Percentiles rank a stretch among this genome's conserved stretches.
These are phyloP conservation scores for Aspidiotus destructor DNA, from an alignment of 2,888 invertebrate species.

Conservation along the genomic window DNA sequence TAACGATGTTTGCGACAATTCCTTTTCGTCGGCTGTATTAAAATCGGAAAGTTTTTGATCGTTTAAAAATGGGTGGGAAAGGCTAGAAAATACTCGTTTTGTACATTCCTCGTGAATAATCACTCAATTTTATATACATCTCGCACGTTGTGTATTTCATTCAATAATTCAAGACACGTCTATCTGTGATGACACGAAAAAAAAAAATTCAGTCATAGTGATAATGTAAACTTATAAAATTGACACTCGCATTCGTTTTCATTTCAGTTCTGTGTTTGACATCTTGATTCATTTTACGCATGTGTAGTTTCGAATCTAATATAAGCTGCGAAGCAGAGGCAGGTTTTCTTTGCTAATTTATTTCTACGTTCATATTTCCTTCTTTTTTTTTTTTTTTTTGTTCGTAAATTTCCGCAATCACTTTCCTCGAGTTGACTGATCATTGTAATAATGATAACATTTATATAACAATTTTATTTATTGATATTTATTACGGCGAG, in stretches of 20 bases:
- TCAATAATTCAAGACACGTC: slow-evolving; percentile 5
- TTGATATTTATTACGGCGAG: too few species aligned
- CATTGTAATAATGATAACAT: too few species aligned
- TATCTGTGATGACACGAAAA: neutral
- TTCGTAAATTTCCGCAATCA: neutral
- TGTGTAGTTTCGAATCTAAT: slow-evolving; percentile 4
- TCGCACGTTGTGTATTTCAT: slow-evolving; percentile 1
- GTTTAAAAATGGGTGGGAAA: neutral
- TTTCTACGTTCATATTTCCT: neutral
- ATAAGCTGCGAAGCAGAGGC: neutral
- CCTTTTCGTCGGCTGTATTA: slow-evolving; percentile 41
- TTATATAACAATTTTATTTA: too few species aligned
- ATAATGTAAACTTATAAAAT: neutral
- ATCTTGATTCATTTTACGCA: slow-evolving; percentile 7
- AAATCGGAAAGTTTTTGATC: slow-evolving; percentile 45
- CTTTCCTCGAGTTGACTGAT: too few species aligned
- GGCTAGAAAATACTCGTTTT: neutral
- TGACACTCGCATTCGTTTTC: slow-evolving; percentile 7
- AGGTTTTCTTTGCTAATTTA: slow-evolving; percentile 4
- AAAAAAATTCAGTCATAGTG: neutral
- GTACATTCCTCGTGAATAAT: neutral
- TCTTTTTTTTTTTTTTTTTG: slow-evolving; percentile 4
- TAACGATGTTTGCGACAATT: slow-evolving; percentile 43
- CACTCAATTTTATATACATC: neutral
- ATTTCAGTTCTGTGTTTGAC: too few species aligned